A percentile compares a stretch with the other conserved stretches of the same genome.
Conservation (phyloP, 2,797 vertebrate species). For the Hydrophis major region DNA sequence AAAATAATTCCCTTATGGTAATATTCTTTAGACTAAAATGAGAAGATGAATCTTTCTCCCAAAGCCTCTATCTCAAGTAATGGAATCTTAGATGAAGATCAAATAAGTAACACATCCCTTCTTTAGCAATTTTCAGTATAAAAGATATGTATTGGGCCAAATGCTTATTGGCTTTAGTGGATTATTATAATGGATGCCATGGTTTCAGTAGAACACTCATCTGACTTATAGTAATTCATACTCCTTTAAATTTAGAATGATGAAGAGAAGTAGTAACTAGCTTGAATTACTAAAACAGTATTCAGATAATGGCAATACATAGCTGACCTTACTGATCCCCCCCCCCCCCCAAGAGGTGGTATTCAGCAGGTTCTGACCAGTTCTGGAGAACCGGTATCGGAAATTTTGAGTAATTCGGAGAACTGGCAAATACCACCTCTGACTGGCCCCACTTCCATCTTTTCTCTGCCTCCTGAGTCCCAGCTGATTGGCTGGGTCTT, state of each 20-base stretch:
- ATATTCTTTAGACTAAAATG: slow-evolving; percentile 6
- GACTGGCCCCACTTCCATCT: too few relatives aligned
- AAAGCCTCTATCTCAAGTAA: background rate
- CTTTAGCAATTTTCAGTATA: background rate
- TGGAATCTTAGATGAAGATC: background rate
- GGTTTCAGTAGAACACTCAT: background rate
- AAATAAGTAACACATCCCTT: background rate
- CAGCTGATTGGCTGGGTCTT: too few relatives aligned
- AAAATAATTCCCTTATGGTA: slow-evolving; percentile 13
- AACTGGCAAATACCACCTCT: too few relatives aligned
- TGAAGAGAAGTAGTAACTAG: background rate
- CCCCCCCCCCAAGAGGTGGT: too few relatives aligned
- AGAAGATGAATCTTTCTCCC: background rate
- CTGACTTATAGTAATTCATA: background rate
- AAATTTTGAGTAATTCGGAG: too few relatives aligned
- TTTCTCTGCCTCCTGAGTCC: too few relatives aligned
- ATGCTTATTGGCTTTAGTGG: background rate
- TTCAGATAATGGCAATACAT: background rate
- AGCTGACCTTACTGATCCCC: background rate
- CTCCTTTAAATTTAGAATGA: background rate
- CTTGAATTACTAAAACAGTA: background rate
- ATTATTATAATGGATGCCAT: background rate
- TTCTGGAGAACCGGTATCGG: too few relatives aligned
- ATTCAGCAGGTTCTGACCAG: too few relatives aligned
- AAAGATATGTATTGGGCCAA: background rate